These are phyloP conservation scores for Podotricha telesiphe DNA, from an alignment of 2,888 invertebrate genomes.

Conservation along the genomic window DNA sequence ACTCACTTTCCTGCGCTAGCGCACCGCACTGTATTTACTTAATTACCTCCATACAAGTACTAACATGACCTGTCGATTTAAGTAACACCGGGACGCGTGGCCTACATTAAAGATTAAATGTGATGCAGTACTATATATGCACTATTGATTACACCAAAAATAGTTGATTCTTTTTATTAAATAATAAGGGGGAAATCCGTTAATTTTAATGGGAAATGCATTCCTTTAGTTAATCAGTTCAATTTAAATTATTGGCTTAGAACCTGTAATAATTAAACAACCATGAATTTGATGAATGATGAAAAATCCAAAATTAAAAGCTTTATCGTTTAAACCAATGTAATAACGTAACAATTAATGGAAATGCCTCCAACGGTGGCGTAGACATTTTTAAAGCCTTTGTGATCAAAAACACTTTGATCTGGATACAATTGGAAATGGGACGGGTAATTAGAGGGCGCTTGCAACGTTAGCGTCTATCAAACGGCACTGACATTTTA, in stretches of 20 bases:
- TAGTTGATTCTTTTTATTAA: too few species aligned
- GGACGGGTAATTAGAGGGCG: slow-evolving; percentile 58
- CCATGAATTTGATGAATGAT: slow-evolving; percentile 31
- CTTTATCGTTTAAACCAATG: slow-evolving; percentile 49
- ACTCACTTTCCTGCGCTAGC: slow-evolving; percentile 73
- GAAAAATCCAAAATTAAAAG: slow-evolving; percentile 36
- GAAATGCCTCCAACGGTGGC: slow-evolving; percentile 57
- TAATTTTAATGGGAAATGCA: background rate
- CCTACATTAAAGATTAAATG: slow-evolving; percentile 35
- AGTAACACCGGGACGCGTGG: slow-evolving; percentile 40
- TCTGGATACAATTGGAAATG: slow-evolving; percentile 63
- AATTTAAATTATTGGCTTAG: background rate
- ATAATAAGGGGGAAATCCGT: background rate
- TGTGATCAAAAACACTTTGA: slow-evolving; percentile 75
- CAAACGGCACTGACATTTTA: slow-evolving; percentile 47
- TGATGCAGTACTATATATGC: background rate
- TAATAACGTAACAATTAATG: slow-evolving; percentile 71
- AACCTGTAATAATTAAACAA: background rate
- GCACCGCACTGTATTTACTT: slow-evolving; percentile 66
- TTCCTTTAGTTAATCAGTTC: background rate
- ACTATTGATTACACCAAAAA: too few species aligned
- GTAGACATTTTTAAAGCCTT: slow-evolving; percentile 73
- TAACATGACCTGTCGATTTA: slow-evolving; percentile 41
- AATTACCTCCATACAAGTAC: slow-evolving; percentile 55
- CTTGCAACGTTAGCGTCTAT: slow-evolving; percentile 52